Percentiles rank a stretch among this genome's conserved stretches.
Conservation (phyloP, 2,888 invertebrate species). For the Trachelus iudaicus region DNA sequence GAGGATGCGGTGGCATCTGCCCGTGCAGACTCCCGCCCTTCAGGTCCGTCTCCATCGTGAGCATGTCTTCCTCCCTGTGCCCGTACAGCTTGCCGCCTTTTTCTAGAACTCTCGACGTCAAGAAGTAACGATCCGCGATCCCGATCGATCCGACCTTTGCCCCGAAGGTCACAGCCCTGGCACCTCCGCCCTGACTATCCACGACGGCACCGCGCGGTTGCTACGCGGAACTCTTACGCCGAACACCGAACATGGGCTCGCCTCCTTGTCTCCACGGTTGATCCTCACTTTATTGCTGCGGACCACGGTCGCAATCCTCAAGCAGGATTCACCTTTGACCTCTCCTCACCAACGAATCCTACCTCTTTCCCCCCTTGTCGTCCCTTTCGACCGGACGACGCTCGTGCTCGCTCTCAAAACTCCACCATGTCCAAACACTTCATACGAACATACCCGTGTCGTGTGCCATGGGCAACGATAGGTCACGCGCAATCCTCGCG, state of each 20-base stretch:
- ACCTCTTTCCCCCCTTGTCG: neutral
- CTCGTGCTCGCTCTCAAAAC: neutral
- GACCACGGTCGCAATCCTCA: neutral
- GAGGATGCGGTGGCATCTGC: slow-evolving; percentile 85
- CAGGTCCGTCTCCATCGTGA: slow-evolving; percentile 92
- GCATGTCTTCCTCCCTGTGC: slow-evolving; percentile 86
- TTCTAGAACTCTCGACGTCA: slow-evolving; percentile 23
- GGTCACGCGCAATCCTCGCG: neutral
- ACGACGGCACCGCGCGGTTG: slow-evolving; percentile 5
- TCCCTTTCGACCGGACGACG: neutral
- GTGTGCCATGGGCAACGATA: neutral
- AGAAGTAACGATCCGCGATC: slow-evolving; percentile 1
- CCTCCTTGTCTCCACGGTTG: neutral
- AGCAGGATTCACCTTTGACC: neutral
- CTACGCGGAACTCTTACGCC: slow-evolving; percentile 8
- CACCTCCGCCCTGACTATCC: neutral
- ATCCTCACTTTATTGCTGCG: neutral
- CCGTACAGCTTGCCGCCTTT: slow-evolving; percentile 82
- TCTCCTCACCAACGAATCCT: neutral
- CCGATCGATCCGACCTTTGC: neutral
- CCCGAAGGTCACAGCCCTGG: slow-evolving; percentile 54
- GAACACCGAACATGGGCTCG: slow-evolving; percentile 6
- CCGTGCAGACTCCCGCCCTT: slow-evolving; percentile 90
- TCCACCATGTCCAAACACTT: neutral
- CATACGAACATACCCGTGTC: neutral